A percentile compares a stretch with the other conserved stretches of the same genome.
Conservation (phyloP, 2,888 invertebrate species). For the Lithosia quadra region DNA sequence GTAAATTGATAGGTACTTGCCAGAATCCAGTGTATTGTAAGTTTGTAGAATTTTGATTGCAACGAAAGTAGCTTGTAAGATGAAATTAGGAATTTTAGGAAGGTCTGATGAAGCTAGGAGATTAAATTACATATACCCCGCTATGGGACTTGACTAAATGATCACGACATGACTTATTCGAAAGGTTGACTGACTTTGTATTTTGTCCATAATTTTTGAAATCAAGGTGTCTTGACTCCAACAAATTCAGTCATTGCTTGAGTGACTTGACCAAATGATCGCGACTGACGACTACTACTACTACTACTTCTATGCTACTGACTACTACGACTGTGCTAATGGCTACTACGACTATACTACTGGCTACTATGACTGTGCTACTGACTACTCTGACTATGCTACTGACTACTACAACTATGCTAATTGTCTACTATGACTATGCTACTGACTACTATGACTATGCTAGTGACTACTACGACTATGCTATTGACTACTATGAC, state of each 20-base stretch:
- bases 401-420: too few relatives aligned
- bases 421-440: too few relatives aligned
- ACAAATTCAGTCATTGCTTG: background rate
- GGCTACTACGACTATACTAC: too few relatives aligned
- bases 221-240: background rate
- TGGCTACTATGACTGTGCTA: too few relatives aligned
- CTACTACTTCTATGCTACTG: background rate
- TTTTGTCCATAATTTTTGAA: background rate
- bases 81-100: background rate
- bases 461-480: too few relatives aligned
- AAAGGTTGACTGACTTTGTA: background rate
- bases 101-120: background rate
- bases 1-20: constrained; percentile 1
- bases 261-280: background rate
- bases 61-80: background rate
- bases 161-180: background rate
- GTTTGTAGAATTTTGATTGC: constrained; percentile 7
- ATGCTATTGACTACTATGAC: too few relatives aligned
- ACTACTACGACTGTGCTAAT: background rate
- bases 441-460: too few relatives aligned
- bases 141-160: background rate
- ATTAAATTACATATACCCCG: background rate
- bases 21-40: constrained; percentile 4
- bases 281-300: background rate
- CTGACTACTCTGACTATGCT: too few relatives aligned